Evolutionary conservation across 2,888 invertebrate genomes (phyloP).

Genomic region (Pinctada fucata): DNA sequence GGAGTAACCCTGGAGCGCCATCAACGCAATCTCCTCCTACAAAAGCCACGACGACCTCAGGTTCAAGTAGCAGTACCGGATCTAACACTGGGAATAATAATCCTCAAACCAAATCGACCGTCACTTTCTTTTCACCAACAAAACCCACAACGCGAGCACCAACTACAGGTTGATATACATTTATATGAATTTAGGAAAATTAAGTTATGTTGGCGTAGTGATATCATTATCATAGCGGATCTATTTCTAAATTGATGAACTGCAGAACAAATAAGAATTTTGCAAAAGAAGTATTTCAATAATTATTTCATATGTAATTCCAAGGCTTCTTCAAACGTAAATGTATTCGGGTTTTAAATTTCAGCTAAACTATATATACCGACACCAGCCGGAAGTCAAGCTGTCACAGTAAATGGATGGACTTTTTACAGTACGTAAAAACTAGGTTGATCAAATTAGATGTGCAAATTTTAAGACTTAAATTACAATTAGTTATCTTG

Average conservation of each 20-base stretch:
- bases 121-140: conserved; percentile 35
- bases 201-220: too few species aligned
- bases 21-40: conserved; percentile 47
- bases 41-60: conserved; percentile 25
- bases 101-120: not conserved
- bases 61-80: not conserved
- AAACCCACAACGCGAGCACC: conserved; percentile 42
- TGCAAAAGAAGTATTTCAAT: too few species aligned
- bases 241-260: too few species aligned
- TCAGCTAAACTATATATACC: not conserved
- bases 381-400: not conserved
- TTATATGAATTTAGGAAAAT: too few species aligned
- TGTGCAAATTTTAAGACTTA: too few species aligned
- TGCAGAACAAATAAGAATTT: too few species aligned
- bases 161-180: conserved; percentile 43
- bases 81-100: conserved; percentile 5
- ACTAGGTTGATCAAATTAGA: not conserved
- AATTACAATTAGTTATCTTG: too few species aligned
- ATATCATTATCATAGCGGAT: too few species aligned
- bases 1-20: conserved; percentile 41
- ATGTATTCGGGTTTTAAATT: too few species aligned
- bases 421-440: conserved; percentile 2
- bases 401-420: not conserved
- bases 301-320: too few species aligned
- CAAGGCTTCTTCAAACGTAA: not conserved